Percentiles rank a stretch among this genome's conserved stretches.
phyloP scores from a whole-genome alignment of 2,797 vertebrate genomes.

The Clarias laeviceps region DNA sequence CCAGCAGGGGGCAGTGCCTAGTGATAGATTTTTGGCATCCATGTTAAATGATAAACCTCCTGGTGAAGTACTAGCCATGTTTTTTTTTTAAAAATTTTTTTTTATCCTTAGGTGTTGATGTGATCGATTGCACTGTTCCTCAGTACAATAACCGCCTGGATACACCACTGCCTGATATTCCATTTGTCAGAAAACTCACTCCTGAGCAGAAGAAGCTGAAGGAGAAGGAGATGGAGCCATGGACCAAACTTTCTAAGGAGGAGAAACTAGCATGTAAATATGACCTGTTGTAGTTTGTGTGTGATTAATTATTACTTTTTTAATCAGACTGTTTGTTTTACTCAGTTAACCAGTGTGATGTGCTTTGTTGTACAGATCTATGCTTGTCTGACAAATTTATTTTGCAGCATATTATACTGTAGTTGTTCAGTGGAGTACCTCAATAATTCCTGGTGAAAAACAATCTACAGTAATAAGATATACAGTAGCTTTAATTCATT shows the following conservation, averaged over 20 bases:
- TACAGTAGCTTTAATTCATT: not conserved
- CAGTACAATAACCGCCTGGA: slow-evolving; percentile 65
- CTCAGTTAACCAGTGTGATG: not conserved
- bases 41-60: not conserved
- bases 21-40: not conserved
- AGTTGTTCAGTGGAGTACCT: not conserved
- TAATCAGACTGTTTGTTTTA: not conserved
- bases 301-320: no score
- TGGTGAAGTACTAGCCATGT: not conserved
- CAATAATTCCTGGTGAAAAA: not conserved
- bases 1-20: slow-evolving; percentile 6
- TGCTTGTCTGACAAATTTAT: not conserved
- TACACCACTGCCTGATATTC: slow-evolving; percentile 61
- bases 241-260: slow-evolving; percentile 65
- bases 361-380: not conserved
- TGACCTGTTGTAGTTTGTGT: not conserved
- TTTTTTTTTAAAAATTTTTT: not conserved
- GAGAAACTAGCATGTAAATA: slow-evolving; percentile 67
- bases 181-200: slow-evolving; percentile 59
- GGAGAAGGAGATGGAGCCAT: slow-evolving; percentile 66
- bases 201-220: slow-evolving; percentile 64
- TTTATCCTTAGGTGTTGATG: slow-evolving; percentile 42
- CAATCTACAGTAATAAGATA: not conserved
- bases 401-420: not conserved
- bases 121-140: slow-evolving; percentile 58